These are phyloP conservation scores for Xanthia togata DNA, from an alignment of 2,888 invertebrate species.

Conservation along the genomic window DNA sequence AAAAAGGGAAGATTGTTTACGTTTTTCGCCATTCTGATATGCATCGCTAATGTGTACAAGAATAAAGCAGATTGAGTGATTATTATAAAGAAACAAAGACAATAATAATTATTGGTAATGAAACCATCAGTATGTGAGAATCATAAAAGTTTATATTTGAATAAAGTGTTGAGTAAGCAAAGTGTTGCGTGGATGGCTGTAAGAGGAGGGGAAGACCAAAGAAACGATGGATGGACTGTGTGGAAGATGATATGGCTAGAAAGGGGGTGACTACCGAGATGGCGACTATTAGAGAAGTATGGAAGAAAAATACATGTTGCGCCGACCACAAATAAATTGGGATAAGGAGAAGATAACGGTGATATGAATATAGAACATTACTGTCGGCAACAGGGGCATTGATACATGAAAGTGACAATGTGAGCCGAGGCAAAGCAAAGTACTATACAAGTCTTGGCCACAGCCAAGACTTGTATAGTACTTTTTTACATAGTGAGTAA, in stretches of 20 bases:
- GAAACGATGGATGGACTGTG: neutral
- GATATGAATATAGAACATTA: neutral
- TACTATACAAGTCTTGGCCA: too few relatives aligned
- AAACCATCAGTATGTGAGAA: neutral
- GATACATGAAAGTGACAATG: too few relatives aligned
- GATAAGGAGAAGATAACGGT: neutral
- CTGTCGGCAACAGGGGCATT: too few relatives aligned
- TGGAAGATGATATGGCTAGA: neutral
- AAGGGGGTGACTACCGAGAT: neutral
- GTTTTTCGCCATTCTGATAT: neutral
- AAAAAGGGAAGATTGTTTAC: conserved; percentile 22
- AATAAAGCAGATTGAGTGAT: conserved; percentile 16
- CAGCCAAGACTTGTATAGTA: too few relatives aligned
- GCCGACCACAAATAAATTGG: too few relatives aligned
- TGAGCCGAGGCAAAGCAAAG: too few relatives aligned
- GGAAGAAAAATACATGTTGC: too few relatives aligned
- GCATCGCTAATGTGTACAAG: conserved; percentile 10
- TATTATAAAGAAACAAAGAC: neutral
- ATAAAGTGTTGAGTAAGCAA: neutral
- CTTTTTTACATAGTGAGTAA: too few relatives aligned
- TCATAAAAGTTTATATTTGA: neutral
- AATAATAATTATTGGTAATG: neutral
- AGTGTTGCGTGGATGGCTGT: neutral
- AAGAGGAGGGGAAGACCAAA: neutral
- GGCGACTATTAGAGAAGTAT: too few relatives aligned